A percentile compares a stretch with the other conserved stretches of the same genome.
phyloP scores from a whole-genome alignment of 1,140 invertebrate genomes.

The Sarcophaga peregrina region DNA sequence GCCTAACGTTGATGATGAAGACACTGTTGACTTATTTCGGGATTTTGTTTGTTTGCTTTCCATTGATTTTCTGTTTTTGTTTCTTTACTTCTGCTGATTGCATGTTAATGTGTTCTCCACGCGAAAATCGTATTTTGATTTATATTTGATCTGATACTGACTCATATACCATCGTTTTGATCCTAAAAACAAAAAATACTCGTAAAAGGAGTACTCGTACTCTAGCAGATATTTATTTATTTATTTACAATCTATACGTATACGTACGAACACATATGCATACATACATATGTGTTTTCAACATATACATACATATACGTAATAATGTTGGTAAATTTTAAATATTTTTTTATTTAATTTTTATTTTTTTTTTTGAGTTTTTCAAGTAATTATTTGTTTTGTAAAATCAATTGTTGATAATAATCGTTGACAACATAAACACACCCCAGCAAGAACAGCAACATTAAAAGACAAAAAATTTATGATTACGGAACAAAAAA shows the following conservation, averaged over 20 bases:
- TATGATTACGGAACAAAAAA: too few relatives aligned
- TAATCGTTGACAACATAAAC: slow-evolving; percentile 31
- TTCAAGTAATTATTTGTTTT: slow-evolving; percentile 44
- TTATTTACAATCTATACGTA: not conserved
- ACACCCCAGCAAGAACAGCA: slow-evolving; percentile 15
- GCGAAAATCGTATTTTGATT: slow-evolving; percentile 50
- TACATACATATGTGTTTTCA: not conserved
- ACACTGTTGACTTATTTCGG: not conserved
- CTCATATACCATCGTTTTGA: not conserved
- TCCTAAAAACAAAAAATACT: too few relatives aligned
- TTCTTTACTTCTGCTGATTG: slow-evolving; percentile 37
- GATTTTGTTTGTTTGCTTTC: not conserved
- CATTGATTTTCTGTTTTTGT: slow-evolving; percentile 10
- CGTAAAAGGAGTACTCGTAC: too few relatives aligned
- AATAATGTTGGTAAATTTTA: not conserved
- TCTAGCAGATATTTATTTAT: not conserved
- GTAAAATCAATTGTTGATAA: slow-evolving; percentile 46
- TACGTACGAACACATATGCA: not conserved
- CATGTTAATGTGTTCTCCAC: slow-evolving; percentile 35
- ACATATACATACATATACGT: too few relatives aligned
- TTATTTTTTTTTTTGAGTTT: not conserved
- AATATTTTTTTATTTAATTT: slow-evolving; percentile 3
- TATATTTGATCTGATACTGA: slow-evolving; percentile 45
- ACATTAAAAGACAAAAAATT: not conserved
- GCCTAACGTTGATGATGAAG: not conserved